phyloP scores from a whole-genome alignment of 2,113 vertebrate genomes.

The Nycticryphes semicollaris region DNA sequence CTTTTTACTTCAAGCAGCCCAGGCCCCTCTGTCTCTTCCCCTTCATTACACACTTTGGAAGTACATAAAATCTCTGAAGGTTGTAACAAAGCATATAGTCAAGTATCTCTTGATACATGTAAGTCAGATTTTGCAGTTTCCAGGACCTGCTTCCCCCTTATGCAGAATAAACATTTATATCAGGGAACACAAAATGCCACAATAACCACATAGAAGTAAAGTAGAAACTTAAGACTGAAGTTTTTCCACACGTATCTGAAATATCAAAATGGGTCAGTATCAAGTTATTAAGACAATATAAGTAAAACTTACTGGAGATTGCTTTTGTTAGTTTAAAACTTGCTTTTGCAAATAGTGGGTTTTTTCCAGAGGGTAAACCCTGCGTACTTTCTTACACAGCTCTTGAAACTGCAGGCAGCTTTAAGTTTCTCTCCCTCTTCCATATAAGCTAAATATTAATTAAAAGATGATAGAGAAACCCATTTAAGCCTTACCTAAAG shows the following conservation, averaged over 20 bases:
- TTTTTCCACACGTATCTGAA: not conserved
- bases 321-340: not conserved
- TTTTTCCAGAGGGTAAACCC: not conserved
- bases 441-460: not conserved
- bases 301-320: not conserved
- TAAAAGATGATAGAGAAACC: not conserved
- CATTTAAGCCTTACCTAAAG: not conserved
- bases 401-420: not conserved
- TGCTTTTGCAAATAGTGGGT: not conserved
- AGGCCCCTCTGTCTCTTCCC: not conserved
- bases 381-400: rapidly evolving
- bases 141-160: not conserved
- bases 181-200: not conserved
- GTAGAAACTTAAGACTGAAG: not conserved
- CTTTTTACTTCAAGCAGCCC: not conserved
- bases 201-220: not conserved
- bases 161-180: not conserved
- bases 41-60: not conserved
- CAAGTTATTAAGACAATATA: not conserved
- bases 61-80: not conserved
- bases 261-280: not conserved
- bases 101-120: not conserved
- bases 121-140: not conserved
- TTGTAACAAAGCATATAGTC: not conserved
- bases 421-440: not conserved